Evolutionary conservation across 2,888 invertebrate species (phyloP).

Genomic region (Lithophane semibrunnea): DNA sequence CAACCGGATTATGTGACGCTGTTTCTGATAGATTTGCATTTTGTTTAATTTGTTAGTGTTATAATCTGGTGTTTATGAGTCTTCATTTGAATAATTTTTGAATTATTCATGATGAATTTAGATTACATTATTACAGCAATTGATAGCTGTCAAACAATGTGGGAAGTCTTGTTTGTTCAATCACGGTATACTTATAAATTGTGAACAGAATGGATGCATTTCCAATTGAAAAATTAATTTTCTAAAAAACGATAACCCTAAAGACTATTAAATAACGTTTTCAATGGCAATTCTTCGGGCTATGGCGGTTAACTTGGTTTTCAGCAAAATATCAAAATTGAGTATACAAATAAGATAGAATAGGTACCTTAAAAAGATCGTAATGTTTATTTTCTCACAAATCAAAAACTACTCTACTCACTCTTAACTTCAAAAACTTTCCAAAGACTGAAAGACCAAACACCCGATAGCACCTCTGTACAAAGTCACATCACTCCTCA

Average conservation of each 20-base stretch:
- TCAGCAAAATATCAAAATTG: too few species aligned
- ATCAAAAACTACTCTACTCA: conserved; percentile 25
- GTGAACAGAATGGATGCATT: not conserved
- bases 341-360: too few species aligned
- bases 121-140: conserved; percentile 40
- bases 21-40: conserved; percentile 63
- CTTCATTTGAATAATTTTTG: conserved; percentile 28
- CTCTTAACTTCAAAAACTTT: conserved; percentile 42
- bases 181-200: not conserved
- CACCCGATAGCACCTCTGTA: conserved; percentile 45
- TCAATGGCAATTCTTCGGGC: too few species aligned
- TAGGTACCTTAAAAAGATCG: conserved; percentile 6
- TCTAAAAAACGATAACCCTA: not conserved
- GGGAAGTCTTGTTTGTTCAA: not conserved
- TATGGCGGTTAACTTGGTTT: too few species aligned
- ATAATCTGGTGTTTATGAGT: conserved; percentile 45
- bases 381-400: conserved; percentile 9
- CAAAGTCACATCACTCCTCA: conserved; percentile 59
- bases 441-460: conserved; percentile 37
- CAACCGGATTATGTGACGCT: conserved; percentile 59
- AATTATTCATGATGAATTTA: conserved; percentile 44
- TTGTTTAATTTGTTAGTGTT: conserved; percentile 53
- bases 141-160: conserved; percentile 23
- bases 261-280: not conserved
- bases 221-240: not conserved